A percentile compares a stretch with the other conserved stretches of the same genome.
Evolutionary conservation across 1,140 invertebrate species (phyloP).

Genomic region (Cotesia typhae): DNA sequence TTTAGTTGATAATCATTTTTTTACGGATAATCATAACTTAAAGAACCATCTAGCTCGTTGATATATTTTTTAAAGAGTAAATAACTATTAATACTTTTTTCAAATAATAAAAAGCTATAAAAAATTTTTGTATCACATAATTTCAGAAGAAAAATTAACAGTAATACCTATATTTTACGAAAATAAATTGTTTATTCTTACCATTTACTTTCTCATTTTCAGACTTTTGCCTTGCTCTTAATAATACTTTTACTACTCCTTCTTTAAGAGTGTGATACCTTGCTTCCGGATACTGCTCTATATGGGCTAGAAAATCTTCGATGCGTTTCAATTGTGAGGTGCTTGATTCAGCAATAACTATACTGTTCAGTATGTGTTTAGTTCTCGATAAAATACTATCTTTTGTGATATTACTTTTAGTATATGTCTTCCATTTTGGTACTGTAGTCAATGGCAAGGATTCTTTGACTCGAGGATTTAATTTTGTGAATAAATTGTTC

Average conservation of each 20-base stretch:
- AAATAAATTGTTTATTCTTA: conserved; percentile 35
- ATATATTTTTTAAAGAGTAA: too few relatives aligned
- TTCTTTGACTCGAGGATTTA: conserved; percentile 49
- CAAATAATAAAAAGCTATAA: too few relatives aligned
- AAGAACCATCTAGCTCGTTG: too few relatives aligned
- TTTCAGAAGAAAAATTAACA: not conserved
- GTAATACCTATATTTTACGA: not conserved
- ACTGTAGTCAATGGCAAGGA: conserved; percentile 35
- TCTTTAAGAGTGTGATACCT: conserved; percentile 77
- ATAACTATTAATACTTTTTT: too few relatives aligned
- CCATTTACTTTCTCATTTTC: conserved; percentile 62
- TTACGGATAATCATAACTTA: too few relatives aligned
- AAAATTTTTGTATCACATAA: too few relatives aligned
- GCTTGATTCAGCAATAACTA: conserved; percentile 69
- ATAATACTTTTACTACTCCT: conserved; percentile 71
- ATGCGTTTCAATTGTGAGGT: conserved; percentile 70
- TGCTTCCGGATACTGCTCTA: conserved; percentile 77
- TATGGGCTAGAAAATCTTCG: conserved; percentile 75
- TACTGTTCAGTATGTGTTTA: conserved; percentile 72
- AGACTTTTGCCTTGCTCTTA: conserved; percentile 61
- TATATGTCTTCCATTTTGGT: conserved; percentile 63
- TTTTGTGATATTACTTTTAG: conserved; percentile 61
- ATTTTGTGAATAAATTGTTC: conserved; percentile 52
- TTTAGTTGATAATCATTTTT: too few relatives aligned
- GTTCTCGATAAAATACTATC: conserved; percentile 73